Base-by-base conservation (phyloP, 1,140 invertebrate genomes). In the Acromyrmex charruanus region DNA sequence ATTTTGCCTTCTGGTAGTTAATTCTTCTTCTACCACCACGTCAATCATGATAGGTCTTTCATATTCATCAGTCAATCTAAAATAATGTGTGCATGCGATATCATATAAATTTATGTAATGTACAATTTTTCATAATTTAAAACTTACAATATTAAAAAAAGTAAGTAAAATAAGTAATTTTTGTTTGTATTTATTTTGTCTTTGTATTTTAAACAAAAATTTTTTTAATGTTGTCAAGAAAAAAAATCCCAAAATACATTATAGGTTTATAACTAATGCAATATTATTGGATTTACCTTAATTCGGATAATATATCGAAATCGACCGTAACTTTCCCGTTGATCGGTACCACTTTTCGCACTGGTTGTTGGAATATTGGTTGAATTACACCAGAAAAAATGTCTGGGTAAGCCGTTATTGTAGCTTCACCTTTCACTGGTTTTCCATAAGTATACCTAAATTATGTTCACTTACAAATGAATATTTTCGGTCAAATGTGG, bases 1-100 rank as follows among this genome's bases (percentile, higher is more conserved):
- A 94, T 99, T 99, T 93, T 99, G 98, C 90, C 97, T 96, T 86
- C 98, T 95, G 28, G 97, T 96, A 3, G 98, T 98, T 80, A 98
- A 95, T 66, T 96, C 96, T 95, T 99, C 98, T 94, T 98, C 97
- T 1, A 98, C 96, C 18, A 97, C 96, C 0, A 97, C 98, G 92
- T 98, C 97, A 68, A 98, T 96, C 77, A 97, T 96, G 16, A 98
- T 96, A 31, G 96, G 96, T 88, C 98, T 96, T 85, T 97, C 97
- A 51, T 97, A 98, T 86, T 98, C 97, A 91, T 98, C 97, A 7
- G 96, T 97, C 10, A 98, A 92, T 81, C 96, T 96, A 18, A 35
- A 44, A 55, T 31, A 68, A 21, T 39, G 25, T 51, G 25, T 58
- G 21, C 5, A 80, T 74, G 49, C n/a, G 12, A n/a, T 51, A n/a